A percentile compares a stretch with the other conserved stretches of the same genome.
Conservation (phyloP, 1,140 invertebrate genomes). For the Phymastichus coffea region DNA sequence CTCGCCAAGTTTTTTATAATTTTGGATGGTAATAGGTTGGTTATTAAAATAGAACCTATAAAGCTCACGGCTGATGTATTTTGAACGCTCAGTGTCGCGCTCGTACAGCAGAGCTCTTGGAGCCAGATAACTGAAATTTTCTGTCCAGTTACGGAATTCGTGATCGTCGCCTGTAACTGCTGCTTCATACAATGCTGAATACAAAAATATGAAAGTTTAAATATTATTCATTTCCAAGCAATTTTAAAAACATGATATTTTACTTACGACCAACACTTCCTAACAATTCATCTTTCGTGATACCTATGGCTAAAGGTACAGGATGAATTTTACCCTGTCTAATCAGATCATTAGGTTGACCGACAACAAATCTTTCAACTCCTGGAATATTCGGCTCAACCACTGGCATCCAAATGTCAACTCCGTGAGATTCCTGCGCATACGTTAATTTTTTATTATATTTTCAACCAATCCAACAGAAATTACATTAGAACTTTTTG, state of each 20-base stretch:
- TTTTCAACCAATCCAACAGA: conserved; percentile 52
- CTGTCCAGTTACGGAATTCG: conserved; percentile 46
- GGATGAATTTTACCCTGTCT: conserved; percentile 60
- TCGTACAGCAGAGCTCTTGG: conserved; percentile 59
- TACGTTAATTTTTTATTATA: conserved; percentile 46
- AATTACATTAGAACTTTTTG: conserved; percentile 49
- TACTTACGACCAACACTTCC: conserved; percentile 42
- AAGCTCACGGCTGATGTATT: conserved; percentile 50
- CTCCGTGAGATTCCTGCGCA: conserved; percentile 58
- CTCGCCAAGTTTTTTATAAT: conserved; percentile 31
- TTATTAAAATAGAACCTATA: conserved; percentile 48
- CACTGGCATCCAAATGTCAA: conserved; percentile 66
- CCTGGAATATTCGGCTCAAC: conserved; percentile 64
- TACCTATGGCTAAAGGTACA: conserved; percentile 64
- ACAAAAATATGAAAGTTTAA: not conserved
- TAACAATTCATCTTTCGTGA: conserved; percentile 64
- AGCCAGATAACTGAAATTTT: conserved; percentile 54
- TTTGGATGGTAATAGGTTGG: conserved; percentile 41
- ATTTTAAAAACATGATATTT: conserved; percentile 3
- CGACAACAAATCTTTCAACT: conserved; percentile 62
- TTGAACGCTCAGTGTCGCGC: conserved; percentile 45
- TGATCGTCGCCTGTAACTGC: conserved; percentile 40
- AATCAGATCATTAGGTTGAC: conserved; percentile 59
- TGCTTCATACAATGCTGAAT: conserved; percentile 43
- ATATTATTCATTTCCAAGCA: not conserved